Conservation (phyloP, 2,888 invertebrate species). For the Melanargia galathea region DNA sequence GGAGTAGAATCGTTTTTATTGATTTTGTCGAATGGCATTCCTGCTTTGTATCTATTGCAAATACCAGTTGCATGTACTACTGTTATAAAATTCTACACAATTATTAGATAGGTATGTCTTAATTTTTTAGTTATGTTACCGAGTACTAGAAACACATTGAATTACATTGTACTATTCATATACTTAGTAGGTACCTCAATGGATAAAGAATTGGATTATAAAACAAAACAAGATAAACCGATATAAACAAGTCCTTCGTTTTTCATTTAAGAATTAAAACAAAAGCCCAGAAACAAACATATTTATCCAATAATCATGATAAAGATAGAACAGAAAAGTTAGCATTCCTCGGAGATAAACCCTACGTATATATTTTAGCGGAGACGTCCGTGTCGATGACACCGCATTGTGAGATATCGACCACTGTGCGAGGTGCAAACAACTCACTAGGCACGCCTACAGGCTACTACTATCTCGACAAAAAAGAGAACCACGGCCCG, state of each 20-base stretch:
- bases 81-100: too few relatives aligned
- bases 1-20: too few relatives aligned
- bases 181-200: too few relatives aligned
- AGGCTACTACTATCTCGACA: conserved; percentile 63
- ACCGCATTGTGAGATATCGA: conserved; percentile 73
- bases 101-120: too few relatives aligned
- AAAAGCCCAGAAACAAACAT: conserved; percentile 37
- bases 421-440: conserved; percentile 79
- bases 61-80: too few relatives aligned
- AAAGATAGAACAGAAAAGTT: conserved; percentile 48
- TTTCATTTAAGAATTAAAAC: conserved; percentile 31
- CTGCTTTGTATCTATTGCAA: too few relatives aligned
- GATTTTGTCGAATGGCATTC: too few relatives aligned
- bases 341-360: conserved; percentile 48
- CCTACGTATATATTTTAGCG: conserved; percentile 51
- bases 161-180: too few relatives aligned
- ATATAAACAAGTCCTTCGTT: background rate
- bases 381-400: conserved; percentile 66
- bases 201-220: too few relatives aligned
- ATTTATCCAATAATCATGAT: conserved; percentile 42
- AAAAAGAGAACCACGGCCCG: conserved; percentile 65
- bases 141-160: too few relatives aligned
- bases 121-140: too few relatives aligned
- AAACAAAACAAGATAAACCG: background rate
- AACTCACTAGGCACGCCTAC: conserved; percentile 79